Conservation (phyloP, 2,113 vertebrate genomes). For the Cricetomys ansorgei region DNA sequence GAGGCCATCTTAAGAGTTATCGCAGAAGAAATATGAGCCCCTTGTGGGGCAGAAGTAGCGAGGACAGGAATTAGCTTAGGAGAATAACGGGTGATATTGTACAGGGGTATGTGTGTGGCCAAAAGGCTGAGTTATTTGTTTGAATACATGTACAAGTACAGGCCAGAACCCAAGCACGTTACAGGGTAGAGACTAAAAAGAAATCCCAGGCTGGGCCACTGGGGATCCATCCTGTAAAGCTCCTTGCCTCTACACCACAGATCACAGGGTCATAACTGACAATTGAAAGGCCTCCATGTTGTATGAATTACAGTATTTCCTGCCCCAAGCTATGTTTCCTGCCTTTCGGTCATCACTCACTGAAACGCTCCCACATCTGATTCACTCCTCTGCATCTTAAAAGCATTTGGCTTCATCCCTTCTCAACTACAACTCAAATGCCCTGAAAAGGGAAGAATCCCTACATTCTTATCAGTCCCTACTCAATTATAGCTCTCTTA, state of each 20-base stretch:
- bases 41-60: neutral
- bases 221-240: neutral
- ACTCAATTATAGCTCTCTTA: constrained; percentile 38
- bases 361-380: neutral
- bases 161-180: neutral
- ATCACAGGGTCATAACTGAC: neutral
- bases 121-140: neutral
- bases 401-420: neutral
- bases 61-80: neutral
- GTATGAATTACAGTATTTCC: neutral
- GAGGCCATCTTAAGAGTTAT: neutral
- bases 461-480: neutral
- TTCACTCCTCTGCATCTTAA: neutral
- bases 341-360: neutral
- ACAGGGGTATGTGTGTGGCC: neutral
- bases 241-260: neutral
- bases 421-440: constrained; percentile 22
- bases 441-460: neutral
- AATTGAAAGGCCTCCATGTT: neutral
- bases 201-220: neutral
- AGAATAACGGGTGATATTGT: neutral
- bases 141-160: neutral
- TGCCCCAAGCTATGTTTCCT: neutral
- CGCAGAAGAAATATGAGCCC: neutral
- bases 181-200: neutral